Percentiles rank a stretch among this genome's conserved stretches.
These are phyloP conservation scores for Alligator sinensis DNA, from an alignment of 2,113 vertebrate species.

Conservation along the genomic window DNA sequence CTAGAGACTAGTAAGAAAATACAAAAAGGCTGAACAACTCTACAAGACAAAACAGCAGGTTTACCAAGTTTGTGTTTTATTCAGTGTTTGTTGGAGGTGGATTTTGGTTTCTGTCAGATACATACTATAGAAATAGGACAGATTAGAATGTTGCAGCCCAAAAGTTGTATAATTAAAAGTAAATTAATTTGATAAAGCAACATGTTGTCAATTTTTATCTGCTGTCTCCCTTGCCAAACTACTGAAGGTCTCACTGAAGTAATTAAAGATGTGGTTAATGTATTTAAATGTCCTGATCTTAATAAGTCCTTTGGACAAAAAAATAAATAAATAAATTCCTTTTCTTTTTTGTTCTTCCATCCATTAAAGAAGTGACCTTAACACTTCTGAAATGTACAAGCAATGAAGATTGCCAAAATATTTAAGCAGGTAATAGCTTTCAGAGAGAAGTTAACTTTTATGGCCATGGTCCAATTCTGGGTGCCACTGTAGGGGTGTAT, in stretches of 20 bases:
- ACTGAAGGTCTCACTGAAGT: too few species aligned
- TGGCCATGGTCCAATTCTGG: neutral
- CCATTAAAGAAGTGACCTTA: neutral
- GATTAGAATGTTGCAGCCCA: neutral
- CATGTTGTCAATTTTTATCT: too few species aligned
- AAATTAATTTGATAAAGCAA: too few species aligned
- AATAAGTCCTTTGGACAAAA: too few species aligned
- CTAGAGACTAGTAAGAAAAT: neutral
- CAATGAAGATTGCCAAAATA: accelerated
- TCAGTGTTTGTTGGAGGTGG: neutral
- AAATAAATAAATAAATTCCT: too few species aligned
- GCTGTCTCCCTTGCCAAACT: too few species aligned
- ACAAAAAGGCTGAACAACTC: accelerated
- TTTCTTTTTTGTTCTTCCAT: neutral
- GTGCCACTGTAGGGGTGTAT: neutral
- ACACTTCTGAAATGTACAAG: neutral
- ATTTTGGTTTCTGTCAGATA: neutral
- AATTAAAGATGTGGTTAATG: too few species aligned
- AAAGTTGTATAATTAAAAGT: too few species aligned
- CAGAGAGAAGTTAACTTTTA: neutral
- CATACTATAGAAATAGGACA: neutral
- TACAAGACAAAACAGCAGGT: neutral
- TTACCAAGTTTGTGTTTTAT: neutral
- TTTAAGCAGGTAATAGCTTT: neutral
- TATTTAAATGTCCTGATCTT: too few species aligned